Conservation (phyloP, 2,888 invertebrate genomes). For the Eristalis pertinax region DNA sequence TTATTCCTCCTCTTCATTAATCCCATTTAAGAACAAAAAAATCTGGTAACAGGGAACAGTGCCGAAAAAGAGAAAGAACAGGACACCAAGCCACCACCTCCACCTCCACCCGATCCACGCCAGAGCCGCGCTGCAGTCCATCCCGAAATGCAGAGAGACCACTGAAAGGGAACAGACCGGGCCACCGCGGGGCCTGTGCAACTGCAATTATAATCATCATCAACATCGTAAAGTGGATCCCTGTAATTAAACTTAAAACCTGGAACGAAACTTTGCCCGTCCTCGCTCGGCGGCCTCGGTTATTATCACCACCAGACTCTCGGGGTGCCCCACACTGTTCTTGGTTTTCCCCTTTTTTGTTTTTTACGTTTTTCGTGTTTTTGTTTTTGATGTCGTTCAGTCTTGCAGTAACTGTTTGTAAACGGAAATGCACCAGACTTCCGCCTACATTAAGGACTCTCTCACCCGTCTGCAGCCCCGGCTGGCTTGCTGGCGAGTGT, state of each 20-base stretch:
- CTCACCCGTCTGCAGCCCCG: conserved; percentile 12
- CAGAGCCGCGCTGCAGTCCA: background rate
- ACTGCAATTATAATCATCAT: conserved; percentile 72
- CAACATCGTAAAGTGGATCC: conserved; percentile 69
- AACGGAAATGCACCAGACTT: conserved; percentile 72
- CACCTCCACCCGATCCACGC: background rate
- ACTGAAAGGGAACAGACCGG: conserved; percentile 46
- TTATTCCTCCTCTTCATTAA: conserved; percentile 72
- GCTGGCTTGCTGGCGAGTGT: conserved; percentile 3
- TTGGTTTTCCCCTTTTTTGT: background rate
- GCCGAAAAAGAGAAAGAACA: conserved; percentile 19
- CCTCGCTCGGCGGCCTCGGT: conserved; percentile 34
- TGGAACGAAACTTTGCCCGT: conserved; percentile 66
- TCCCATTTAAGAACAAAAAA: conserved; percentile 63
- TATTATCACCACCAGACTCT: conserved; percentile 31
- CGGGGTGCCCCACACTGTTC: conserved; percentile 12
- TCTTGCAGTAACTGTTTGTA: conserved; percentile 71
- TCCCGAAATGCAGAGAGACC: background rate
- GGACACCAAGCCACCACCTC: conserved; percentile 43
- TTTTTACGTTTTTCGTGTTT: background rate
- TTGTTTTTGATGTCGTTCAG: conserved; percentile 63
- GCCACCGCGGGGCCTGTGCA: conserved; percentile 67
- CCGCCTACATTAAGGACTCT: conserved; percentile 72
- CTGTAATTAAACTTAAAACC: conserved; percentile 72
- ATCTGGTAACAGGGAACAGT: background rate